Conservation (phyloP, 2,797 vertebrate genomes). For the Anomalospiza imberbis region DNA sequence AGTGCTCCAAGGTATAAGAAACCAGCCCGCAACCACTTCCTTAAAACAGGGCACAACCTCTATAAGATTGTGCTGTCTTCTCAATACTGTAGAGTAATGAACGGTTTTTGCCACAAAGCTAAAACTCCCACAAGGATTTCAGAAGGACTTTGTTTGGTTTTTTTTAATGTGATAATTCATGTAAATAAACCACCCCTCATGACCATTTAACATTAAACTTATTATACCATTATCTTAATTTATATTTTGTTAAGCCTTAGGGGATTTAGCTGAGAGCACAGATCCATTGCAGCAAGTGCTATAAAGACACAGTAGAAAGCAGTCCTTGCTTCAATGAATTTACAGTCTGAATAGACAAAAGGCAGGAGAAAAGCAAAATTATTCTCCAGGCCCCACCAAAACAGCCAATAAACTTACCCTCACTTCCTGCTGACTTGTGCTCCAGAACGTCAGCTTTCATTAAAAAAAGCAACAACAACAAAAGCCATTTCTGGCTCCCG, state of each 20-base stretch:
- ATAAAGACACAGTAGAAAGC: constrained; percentile 43
- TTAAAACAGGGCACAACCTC: not conserved
- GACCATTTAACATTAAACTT: constrained; percentile 32
- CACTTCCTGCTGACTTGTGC: constrained; percentile 48
- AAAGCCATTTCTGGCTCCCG: constrained; percentile 47
- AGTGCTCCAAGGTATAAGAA: not conserved
- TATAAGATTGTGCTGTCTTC: not conserved
- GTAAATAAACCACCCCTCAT: constrained; percentile 25
- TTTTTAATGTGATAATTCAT: constrained; percentile 43
- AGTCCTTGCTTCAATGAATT: constrained; percentile 47
- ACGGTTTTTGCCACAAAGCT: not conserved
- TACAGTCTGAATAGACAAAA: constrained; percentile 59
- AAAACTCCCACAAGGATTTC: not conserved
- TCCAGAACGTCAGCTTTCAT: constrained; percentile 48
- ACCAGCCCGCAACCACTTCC: not conserved
- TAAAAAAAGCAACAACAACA: constrained; percentile 48
- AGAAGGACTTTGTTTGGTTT: not conserved
- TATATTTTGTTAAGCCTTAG: constrained; percentile 54
- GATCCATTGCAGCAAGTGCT: constrained; percentile 30
- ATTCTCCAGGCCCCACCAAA: constrained; percentile 58
- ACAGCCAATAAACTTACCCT: constrained; percentile 54
- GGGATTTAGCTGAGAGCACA: constrained; percentile 37
- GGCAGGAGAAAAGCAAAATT: constrained; percentile 58
- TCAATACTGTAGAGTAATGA: not conserved
- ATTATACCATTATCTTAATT: constrained; percentile 51